A percentile compares a stretch with the other conserved stretches of the same genome.
phyloP scores from a whole-genome alignment of 2,888 invertebrate species.

The Zaprionus lineosus region DNA sequence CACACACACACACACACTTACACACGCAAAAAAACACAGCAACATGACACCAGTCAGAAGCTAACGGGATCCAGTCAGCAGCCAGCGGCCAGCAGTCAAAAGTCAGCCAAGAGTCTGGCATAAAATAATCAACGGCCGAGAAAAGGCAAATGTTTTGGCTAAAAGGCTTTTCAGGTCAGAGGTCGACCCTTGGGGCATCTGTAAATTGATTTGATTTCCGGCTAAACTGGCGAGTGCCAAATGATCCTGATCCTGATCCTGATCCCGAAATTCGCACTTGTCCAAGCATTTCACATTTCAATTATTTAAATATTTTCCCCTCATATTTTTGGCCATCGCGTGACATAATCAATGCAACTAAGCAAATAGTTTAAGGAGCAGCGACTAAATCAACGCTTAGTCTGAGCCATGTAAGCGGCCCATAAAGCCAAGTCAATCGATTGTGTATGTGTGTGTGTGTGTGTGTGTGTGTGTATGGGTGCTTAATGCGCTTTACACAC shows the following conservation, averaged over 20 bases:
- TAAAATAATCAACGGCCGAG: conserved; percentile 66
- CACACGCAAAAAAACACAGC: too few relatives aligned
- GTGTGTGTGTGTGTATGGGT: conserved; percentile 6
- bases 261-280: conserved; percentile 23
- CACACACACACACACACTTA: too few relatives aligned
- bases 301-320: conserved; percentile 41
- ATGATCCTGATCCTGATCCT: conserved; percentile 5
- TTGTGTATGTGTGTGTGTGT: conserved; percentile 11
- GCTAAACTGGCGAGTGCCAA: conserved; percentile 11
- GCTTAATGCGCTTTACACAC: conserved; percentile 17
- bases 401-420: conserved; percentile 51
- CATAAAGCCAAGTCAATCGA: conserved; percentile 70
- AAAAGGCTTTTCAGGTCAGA: conserved; percentile 70
- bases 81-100: not conserved
- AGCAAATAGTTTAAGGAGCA: conserved; percentile 23
- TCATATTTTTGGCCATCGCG: conserved; percentile 11
- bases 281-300: conserved; percentile 15
- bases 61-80: conserved; percentile 32
- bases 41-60: conserved; percentile 62
- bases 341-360: conserved; percentile 53
- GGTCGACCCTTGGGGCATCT: conserved; percentile 23
- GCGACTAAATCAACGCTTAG: conserved; percentile 26
- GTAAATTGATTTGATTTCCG: conserved; percentile 63
- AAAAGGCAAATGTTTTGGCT: conserved; percentile 66
- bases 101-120: conserved; percentile 48